These are phyloP conservation scores for Cheumatopsyche charites DNA, from an alignment of 1,140 invertebrate genomes.

Conservation along the genomic window DNA sequence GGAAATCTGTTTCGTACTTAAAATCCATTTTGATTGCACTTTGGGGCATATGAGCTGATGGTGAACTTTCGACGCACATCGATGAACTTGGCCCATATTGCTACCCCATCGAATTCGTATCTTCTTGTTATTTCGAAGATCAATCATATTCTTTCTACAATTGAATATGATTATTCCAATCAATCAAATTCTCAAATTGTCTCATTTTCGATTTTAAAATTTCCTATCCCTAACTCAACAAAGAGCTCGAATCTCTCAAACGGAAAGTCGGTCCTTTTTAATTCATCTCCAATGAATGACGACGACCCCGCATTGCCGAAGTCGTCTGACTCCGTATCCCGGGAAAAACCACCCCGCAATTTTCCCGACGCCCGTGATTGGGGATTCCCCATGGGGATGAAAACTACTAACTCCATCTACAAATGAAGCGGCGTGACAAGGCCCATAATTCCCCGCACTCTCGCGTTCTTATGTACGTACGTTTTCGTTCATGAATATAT, in stretches of 20 bases:
- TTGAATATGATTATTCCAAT: too few relatives aligned
- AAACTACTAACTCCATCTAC: slow-evolving; percentile 50
- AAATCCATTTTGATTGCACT: slow-evolving; percentile 46
- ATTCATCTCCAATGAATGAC: slow-evolving; percentile 42
- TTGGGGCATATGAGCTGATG: slow-evolving; percentile 34
- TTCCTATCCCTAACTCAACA: too few relatives aligned
- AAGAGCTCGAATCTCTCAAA: not conserved
- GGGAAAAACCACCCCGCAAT: slow-evolving; percentile 6
- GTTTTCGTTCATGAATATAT: too few relatives aligned
- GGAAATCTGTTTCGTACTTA: slow-evolving; percentile 46
- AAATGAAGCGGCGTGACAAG: slow-evolving; percentile 49
- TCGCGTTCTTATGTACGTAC: not conserved
- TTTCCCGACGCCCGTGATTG: slow-evolving; percentile 47
- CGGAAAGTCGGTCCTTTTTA: slow-evolving; percentile 3
- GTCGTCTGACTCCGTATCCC: slow-evolving; percentile 25
- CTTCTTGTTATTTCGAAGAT: too few relatives aligned
- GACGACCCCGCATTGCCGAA: slow-evolving; percentile 36
- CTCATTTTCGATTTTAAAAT: too few relatives aligned
- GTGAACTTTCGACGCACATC: slow-evolving; percentile 1
- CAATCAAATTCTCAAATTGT: too few relatives aligned
- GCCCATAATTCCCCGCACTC: slow-evolving; percentile 46
- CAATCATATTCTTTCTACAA: too few relatives aligned
- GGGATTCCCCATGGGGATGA: slow-evolving; percentile 47
- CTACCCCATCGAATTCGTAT: too few relatives aligned
- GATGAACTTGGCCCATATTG: slow-evolving; percentile 9